Base-by-base conservation (phyloP, 2,888 invertebrate genomes). In the Perizoma affinitatum region DNA sequence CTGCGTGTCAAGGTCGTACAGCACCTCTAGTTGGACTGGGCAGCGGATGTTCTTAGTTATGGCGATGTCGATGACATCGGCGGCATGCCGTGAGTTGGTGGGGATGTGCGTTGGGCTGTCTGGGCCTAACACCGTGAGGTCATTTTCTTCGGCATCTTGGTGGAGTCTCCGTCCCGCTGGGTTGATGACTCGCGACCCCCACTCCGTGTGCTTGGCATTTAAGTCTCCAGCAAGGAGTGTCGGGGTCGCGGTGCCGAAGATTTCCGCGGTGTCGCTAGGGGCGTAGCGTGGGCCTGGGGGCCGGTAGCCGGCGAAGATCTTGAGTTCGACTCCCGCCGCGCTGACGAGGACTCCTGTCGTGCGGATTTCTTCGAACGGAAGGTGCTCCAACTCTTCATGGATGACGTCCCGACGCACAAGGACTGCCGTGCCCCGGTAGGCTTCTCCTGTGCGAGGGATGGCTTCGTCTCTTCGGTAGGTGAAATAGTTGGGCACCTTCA, bases 341-440 rank as follows among this genome's bases (percentile, higher is more conserved):
- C 6, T 34, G 0, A 9, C 5, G 1, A 41, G 11, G 11, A 51
- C 34, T 7, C 44, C 56, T 4, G 4, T 10, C 0, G 42, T 6
- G 4, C 54, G 7, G 0, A 42, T 34, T 4, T 47, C 10, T 0
- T 0, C 4, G 22, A 8, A 48, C 0, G 9, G 8, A 7, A 22
- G 41, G 1, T 4, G n/a, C 4, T 43, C 54, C 10, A 55, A 1
- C 9, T 55, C 54, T 0, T 54, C 59, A 33, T 60, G 59, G 6
- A 55, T 33, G 5, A 60, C 4, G 40, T 60, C 55, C 0, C 52
- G n/a, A 6, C 60, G 10, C 2, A 51, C 54, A 9, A 51, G 33
- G 8, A 11, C 52, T 0, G 54, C 54, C 0, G 41, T n/a, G n/a
- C 51, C 52, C 5, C 46, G 8, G 6, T 41, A 61, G n/a, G 56